Evolutionary conservation across 1,140 invertebrate species (phyloP).

Genomic region (Adelges cooleyi): DNA sequence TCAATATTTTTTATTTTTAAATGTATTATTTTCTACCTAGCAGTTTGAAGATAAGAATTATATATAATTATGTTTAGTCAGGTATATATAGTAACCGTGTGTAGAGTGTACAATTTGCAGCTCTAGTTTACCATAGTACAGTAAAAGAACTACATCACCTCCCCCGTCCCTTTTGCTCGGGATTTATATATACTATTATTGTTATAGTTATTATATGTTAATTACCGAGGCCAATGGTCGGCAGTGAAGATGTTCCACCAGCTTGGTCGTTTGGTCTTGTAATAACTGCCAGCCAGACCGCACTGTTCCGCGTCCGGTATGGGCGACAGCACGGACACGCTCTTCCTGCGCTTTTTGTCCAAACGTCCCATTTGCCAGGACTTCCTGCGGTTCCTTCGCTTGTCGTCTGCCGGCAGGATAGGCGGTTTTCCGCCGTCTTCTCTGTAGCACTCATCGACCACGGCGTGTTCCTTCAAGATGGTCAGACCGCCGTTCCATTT

Average conservation of each 20-base stretch:
- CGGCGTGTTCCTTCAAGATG: not conserved
- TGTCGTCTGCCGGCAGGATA: not conserved
- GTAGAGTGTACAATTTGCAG: too few relatives aligned
- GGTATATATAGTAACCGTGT: too few relatives aligned
- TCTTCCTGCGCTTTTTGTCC: slow-evolving; percentile 20
- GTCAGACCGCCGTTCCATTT: slow-evolving; percentile 1
- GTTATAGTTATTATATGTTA: not conserved
- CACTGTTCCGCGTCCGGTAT: not conserved
- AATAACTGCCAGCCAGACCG: not conserved
- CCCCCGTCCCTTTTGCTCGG: too few relatives aligned
- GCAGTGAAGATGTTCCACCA: slow-evolving; percentile 21
- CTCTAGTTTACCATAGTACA: too few relatives aligned
- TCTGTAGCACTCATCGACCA: not conserved
- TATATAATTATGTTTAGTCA: too few relatives aligned
- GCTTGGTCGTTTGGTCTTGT: slow-evolving; percentile 3
- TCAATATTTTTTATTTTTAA: too few relatives aligned
- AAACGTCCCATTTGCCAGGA: slow-evolving; percentile 10
- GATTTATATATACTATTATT: too few relatives aligned
- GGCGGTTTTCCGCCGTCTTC: not conserved
- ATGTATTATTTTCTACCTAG: too few relatives aligned
- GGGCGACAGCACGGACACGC: slow-evolving; percentile 1
- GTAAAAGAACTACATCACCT: too few relatives aligned
- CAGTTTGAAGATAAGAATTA: too few relatives aligned
- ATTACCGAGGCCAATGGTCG: slow-evolving; percentile 14
- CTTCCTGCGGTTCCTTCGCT: slow-evolving; percentile 3